These are phyloP conservation scores for Pristionchus pacificus DNA, from an alignment of 1,140 invertebrate genomes.

Conservation along the genomic window DNA sequence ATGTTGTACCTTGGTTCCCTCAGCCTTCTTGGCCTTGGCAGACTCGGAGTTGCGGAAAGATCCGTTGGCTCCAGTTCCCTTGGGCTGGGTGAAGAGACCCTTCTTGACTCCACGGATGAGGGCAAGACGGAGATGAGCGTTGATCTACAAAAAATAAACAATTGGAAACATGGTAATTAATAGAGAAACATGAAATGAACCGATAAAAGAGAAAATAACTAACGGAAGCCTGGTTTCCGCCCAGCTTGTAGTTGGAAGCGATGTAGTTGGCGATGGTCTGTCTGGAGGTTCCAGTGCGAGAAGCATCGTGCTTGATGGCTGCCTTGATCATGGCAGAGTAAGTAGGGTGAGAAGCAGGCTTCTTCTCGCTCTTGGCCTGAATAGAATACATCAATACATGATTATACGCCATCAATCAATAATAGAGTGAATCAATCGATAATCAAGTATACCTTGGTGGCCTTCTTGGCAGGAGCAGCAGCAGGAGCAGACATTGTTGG, in stretches of 20 bases:
- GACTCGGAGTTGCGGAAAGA: constrained; percentile 54
- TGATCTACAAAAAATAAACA: constrained; percentile 46
- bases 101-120: constrained; percentile 49
- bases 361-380: constrained; percentile 14
- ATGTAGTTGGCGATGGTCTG: constrained; percentile 59
- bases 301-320: constrained; percentile 34
- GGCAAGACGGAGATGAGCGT: constrained; percentile 52
- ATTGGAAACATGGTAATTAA: neutral
- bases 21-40: neutral
- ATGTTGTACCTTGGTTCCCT: neutral
- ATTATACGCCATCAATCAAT: neutral
- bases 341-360: constrained; percentile 27
- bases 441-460: neutral
- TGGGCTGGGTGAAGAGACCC: constrained; percentile 54
- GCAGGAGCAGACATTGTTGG: constrained; percentile 1
- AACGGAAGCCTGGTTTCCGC: constrained; percentile 38
- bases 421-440: neutral
- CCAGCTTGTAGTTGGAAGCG: constrained; percentile 56
- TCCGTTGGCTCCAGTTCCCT: constrained; percentile 58
- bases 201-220: neutral
- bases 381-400: neutral
- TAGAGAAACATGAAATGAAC: neutral
- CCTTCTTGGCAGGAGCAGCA: neutral
- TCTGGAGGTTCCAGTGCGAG: constrained; percentile 50
- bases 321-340: constrained; percentile 32